Conservation (phyloP, 1,140 invertebrate genomes). For the fruit fly (Drosophila melanogaster) region Release_6_plus_ISO1_MT NT_033777.3:4340001-4340500, state of each 20-base stretch:
- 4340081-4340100: conserved; percentile 66
- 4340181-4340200: conserved; percentile 76
- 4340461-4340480: conserved; percentile 64
- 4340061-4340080: conserved; percentile 51
- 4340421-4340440: conserved; percentile 52
- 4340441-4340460: conserved; percentile 56
- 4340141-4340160: conserved; percentile 60
- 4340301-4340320: conserved; percentile 57
- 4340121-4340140: conserved; percentile 50
- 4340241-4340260: conserved; percentile 63
- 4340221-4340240: conserved; percentile 64
- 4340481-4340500: conserved; percentile 68
- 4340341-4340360: conserved; percentile 60
- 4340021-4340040: conserved; percentile 14
- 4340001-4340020: conserved; percentile 67
- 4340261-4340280: conserved; percentile 41
- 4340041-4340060: conserved; percentile 43
- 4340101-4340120: conserved; percentile 66
- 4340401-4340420: conserved; percentile 40
- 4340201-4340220: conserved; percentile 70
- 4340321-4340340: conserved; percentile 83
- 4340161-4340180: conserved; percentile 70
- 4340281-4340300: conserved; percentile 21
- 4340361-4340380: conserved; percentile 63
- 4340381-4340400: conserved; percentile 82